Base-by-base conservation (phyloP, 2,113 vertebrate species). In the Gnathonemus longibarbis region DNA sequence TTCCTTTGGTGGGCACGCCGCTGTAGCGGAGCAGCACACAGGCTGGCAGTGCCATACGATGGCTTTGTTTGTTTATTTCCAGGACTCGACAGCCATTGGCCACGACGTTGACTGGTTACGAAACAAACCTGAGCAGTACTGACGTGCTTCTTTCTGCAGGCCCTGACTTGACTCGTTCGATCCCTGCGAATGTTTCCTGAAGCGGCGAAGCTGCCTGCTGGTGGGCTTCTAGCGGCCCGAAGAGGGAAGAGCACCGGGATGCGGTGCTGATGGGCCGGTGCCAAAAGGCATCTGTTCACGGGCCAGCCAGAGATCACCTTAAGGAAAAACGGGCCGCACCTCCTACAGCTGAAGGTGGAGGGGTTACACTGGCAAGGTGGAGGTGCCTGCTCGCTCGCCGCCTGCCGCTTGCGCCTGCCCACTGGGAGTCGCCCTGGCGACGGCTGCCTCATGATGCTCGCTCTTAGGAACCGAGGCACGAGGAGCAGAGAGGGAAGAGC, bases 91-190 rank as follows among this genome's bases (percentile, higher is more conserved):
- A 58, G 74, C 56, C 88, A 89, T 10, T 8, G 46, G 80, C 46
- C 56, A 66, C 19, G 15, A 27, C 66, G 19, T 46, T 88, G 89
- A 92, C 90, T 91, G 92, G 91, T 89, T 89, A 87, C 88, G 87
- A 87, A 88, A 92, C 90, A 90, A 93, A 91, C 66, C 90, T 70
- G 87, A 90, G 92, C 45, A 89, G 90, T 70, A 91, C 88, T 53
- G 77, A 62, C 31, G 31, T 42, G 21, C 19, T 15, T 39, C 27
- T 31, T 0, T 13, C 15, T 27, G 93, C 95, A 49, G 92, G 95
- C 92, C 92, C 91, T 7, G 87, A 94, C 94, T 92, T 56, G 94
- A 94, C 90, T 90, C 85, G 35, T 5, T 42, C 35, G 74, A 42
- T 80, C 35, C 13, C 35, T 39, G 70, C 13, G 5, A 77, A 77